Evolutionary conservation across 2,888 invertebrate species (phyloP).

Genomic region (Amaurobius ferox): DNA sequence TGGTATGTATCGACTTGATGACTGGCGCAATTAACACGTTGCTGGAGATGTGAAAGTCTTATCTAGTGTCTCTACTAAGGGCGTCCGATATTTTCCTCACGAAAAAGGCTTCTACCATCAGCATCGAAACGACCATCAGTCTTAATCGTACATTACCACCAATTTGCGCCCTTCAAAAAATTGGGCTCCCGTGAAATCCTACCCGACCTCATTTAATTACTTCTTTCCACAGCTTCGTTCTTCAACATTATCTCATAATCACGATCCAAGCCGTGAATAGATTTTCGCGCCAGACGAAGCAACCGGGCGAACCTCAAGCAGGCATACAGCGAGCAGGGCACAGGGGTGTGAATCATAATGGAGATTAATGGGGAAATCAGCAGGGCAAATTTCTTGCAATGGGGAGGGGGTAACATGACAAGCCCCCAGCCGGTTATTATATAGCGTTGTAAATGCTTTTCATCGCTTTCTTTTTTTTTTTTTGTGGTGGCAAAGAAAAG

Average conservation of each 20-base stretch:
- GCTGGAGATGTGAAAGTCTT: no score
- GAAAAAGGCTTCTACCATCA: no score
- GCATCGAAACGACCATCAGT: no score
- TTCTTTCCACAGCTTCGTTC: slow-evolving; percentile 1
- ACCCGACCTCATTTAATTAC: slow-evolving; percentile 15
- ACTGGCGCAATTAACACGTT: no score
- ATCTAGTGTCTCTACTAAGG: no score
- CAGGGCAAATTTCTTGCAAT: slow-evolving; percentile 48
- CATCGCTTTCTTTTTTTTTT: background rate
- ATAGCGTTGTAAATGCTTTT: slow-evolving; percentile 6
- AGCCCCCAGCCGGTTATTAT: slow-evolving; percentile 9
- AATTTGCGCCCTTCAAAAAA: background rate
- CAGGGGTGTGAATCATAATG: slow-evolving; percentile 60
- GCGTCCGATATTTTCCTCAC: no score
- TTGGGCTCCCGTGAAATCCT: background rate
- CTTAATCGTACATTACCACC: background rate
- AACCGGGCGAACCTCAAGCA: background rate
- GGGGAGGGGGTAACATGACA: slow-evolving; percentile 12
- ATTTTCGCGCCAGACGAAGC: background rate
- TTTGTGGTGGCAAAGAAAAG: background rate
- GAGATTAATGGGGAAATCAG: slow-evolving; percentile 67
- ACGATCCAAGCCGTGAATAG: background rate
- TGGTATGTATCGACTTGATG: no score
- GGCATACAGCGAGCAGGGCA: slow-evolving; percentile 42
- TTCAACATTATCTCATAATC: slow-evolving; percentile 8